phyloP scores from a whole-genome alignment of 2,113 vertebrate species.

The Ptilonorhynchus violaceus region DNA sequence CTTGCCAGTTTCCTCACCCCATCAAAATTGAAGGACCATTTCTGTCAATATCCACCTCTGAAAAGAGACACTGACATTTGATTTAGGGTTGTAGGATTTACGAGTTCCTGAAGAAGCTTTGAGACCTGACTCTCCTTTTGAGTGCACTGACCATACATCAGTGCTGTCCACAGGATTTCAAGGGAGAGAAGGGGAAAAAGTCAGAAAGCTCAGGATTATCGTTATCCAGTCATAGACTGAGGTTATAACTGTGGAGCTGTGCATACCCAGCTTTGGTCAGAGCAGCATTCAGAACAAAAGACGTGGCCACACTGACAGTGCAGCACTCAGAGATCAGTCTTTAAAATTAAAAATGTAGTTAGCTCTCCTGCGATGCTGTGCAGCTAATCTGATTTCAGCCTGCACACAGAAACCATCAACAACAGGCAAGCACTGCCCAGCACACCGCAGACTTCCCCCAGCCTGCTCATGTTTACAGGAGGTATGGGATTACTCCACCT shows the following conservation, averaged over 20 bases:
- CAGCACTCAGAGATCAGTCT: not conserved
- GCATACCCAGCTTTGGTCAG: not conserved
- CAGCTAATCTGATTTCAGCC: not conserved
- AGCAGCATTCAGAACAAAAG: not conserved
- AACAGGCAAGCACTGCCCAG: not conserved
- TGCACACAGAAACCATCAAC: not conserved
- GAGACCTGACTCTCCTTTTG: not conserved
- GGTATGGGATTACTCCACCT: not conserved
- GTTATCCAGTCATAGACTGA: not conserved
- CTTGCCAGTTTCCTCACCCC: not conserved
- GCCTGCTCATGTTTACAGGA: fast-evolving
- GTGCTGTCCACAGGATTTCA: not conserved
- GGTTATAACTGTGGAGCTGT: not conserved
- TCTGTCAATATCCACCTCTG: not conserved
- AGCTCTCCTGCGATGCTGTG: not conserved
- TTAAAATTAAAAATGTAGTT: not conserved
- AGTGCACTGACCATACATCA: not conserved
- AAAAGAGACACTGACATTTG: not conserved
- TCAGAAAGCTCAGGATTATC: not conserved
- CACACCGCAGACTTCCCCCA: not conserved
- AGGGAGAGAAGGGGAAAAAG: not conserved
- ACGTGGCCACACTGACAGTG: fast-evolving
- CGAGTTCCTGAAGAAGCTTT: not conserved
- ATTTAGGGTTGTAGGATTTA: not conserved
- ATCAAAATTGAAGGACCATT: not conserved